Evolutionary conservation across 2,888 invertebrate species (phyloP).

Genomic region (Harmothoe impar): DNA sequence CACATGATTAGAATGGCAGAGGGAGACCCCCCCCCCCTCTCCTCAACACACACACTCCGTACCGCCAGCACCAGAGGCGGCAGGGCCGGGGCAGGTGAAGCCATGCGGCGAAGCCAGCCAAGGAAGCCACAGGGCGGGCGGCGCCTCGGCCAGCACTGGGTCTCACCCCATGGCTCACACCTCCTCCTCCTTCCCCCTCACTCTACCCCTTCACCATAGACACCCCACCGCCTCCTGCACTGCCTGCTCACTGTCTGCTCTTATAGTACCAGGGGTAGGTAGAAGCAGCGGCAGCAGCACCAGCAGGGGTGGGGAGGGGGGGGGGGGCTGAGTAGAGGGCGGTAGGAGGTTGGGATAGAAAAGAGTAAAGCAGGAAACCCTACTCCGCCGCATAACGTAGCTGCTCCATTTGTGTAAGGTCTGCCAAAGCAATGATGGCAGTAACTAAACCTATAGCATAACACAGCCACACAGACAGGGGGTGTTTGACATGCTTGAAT

Average conservation of each 20-base stretch:
- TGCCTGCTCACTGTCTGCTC: neutral
- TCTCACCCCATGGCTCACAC: conserved; percentile 51
- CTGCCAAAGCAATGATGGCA: neutral
- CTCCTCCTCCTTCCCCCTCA: conserved; percentile 23
- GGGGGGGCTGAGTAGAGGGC: neutral
- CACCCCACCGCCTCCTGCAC: conserved; percentile 18
- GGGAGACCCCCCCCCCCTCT: neutral
- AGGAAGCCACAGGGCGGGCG: conserved; percentile 52
- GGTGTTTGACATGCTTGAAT: neutral
- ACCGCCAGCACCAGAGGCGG: conserved; percentile 43
- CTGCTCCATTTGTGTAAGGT: neutral
- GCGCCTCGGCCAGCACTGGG: conserved; percentile 50
- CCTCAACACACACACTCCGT: neutral
- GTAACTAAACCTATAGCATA: neutral
- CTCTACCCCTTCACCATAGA: neutral
- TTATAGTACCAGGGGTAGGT: conserved; percentile 7
- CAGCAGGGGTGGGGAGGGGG: neutral
- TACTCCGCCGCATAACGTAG: neutral
- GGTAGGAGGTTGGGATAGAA: neutral
- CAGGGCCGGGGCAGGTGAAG: conserved; percentile 40
- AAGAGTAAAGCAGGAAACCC: neutral
- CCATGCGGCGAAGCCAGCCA: conserved; percentile 46
- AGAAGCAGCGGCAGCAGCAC: neutral
- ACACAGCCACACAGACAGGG: neutral
- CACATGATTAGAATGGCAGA: conserved; percentile 60